Evolutionary conservation across 2,888 invertebrate genomes (phyloP), one percentile per base, ranked within the genome.

Genomic region (Deroplatys truncata): DNA sequence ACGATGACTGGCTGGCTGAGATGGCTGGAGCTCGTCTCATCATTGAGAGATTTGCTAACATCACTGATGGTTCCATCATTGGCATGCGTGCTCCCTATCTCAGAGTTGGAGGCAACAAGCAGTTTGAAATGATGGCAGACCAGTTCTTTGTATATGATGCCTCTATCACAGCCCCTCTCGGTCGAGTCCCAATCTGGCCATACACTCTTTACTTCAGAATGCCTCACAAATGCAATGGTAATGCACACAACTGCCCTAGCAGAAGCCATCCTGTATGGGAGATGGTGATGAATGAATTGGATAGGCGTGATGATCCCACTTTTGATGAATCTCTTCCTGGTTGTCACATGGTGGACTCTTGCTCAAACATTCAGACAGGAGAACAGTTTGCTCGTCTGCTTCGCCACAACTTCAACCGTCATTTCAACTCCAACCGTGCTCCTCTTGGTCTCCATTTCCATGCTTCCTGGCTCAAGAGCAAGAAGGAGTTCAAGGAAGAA

Each of bases 71-170:
- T 84, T 97, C 98, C 9, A 97, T 98, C 91, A 97, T 98, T 92
- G 98, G 98, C 28, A 95, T 98, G 91, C 96, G 98, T 84, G 98
- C 98, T 2, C 98, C 98, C 8, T 98, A 98, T 93, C 94, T 98
- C 88, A 95, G 98, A 88, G 98, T 98, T 0, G 98, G 98, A 91
- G 98, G 98, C 91, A 98, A 98, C 95, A 98, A 96, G 92, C 98
- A 98, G 94, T 99, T 98, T 93, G 97, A 98, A 94, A 98, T 98
- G 98, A 98, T 99, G 98, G 96, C 97, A 89, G 98, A 98, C 93
- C 98, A 98, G 93, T 98, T 97, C 94, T 98, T 98, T 93, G 97
- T 97, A 13, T 99, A 98, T 93, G 99, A 99, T 93, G 98, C 98
- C 35, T 98, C 98, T 20, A 98, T 99, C 92, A 98, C 98, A 1